Conservation (phyloP, 1,140 invertebrate genomes). For the Drosophila mayri region DNA sequence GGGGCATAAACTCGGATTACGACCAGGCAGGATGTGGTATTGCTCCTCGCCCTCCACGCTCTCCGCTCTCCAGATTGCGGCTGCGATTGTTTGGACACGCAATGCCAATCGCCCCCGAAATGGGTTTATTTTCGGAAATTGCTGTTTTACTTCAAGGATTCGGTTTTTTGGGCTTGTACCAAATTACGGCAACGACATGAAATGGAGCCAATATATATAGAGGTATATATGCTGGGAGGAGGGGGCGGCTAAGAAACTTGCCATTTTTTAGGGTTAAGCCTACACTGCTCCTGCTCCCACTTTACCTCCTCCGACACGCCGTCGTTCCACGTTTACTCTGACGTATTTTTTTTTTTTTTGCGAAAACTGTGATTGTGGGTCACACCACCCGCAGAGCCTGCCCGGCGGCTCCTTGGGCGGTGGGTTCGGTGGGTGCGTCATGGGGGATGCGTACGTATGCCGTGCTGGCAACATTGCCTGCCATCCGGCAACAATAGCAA, state of each 20-base stretch:
- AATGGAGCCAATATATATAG: conserved; percentile 31
- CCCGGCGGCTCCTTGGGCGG: conserved; percentile 10
- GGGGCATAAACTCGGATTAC: conserved; percentile 1
- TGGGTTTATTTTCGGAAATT: conserved; percentile 77
- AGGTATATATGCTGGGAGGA: neutral
- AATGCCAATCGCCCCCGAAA: conserved; percentile 60
- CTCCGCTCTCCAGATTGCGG: conserved; percentile 12
- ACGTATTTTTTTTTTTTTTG: conserved; percentile 14
- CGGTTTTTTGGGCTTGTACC: conserved; percentile 41
- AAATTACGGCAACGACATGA: conserved; percentile 54
- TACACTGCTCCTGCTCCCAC: neutral
- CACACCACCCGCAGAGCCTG: conserved; percentile 14
- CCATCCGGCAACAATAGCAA: conserved; percentile 68
- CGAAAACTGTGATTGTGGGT: conserved; percentile 52
- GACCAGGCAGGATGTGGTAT: conserved; percentile 20
- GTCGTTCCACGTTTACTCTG: neutral
- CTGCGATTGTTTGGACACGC: conserved; percentile 65
- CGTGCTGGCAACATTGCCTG: conserved; percentile 59
- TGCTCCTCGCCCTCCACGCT: neutral
- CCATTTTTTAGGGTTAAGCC: conserved; percentile 14
- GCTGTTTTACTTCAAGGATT: conserved; percentile 76
- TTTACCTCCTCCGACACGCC: neutral
- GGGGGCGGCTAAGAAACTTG: neutral
- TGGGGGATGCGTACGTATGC: conserved; percentile 54
- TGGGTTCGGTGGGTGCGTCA: conserved; percentile 28